Evolutionary conservation across 1,140 invertebrate species (phyloP), one percentile per base, ranked within the genome.

Genomic region (Cardiocondyla obscurior): DNA sequence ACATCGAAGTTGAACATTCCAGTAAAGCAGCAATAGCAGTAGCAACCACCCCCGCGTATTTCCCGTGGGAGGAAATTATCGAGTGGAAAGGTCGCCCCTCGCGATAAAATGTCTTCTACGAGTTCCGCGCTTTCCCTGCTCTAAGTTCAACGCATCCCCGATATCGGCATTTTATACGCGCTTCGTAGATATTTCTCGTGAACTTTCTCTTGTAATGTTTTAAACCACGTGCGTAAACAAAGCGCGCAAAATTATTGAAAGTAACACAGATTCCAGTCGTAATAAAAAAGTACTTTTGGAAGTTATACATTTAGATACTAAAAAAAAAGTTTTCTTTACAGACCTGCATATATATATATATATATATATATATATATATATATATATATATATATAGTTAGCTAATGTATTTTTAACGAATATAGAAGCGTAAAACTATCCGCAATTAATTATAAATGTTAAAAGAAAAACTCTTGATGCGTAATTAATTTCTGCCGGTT

Each of bases 11-110:
- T 77, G 74, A 79, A 33, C 62, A 69, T 79, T 79, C 74, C 33
- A 46, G 33, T 69, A 46, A 55, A 79, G 74, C 46, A 39, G 74
- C 58, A 53, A 28, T 53, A 44, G 39, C 25, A 53, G 19, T 28
- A 53, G 39, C 70, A 25, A 4, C 74, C 36, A 22, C 46, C 62
- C 62, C 46, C 46, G 36, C 62, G 64, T 69, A 79, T 79, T 79
- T 79, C 74, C 74, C 62, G 62, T 79, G 74, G 74, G 74, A 79
- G 49, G 74, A 79, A 79, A 79, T 79, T 79, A 79, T 79, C 74
- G 64, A 79, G 69, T 79, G 62, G 74, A 79, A 79, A 79, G 74
- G 74, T 79, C 74, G 60, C 74, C 74, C 62, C 19, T 67, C 55
- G 46, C 62, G 64, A 67, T 69, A 79, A 79, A 62, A 79, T 67